Conservation (phyloP, 1,140 invertebrate species). For the Leucophenga varia region DNA sequence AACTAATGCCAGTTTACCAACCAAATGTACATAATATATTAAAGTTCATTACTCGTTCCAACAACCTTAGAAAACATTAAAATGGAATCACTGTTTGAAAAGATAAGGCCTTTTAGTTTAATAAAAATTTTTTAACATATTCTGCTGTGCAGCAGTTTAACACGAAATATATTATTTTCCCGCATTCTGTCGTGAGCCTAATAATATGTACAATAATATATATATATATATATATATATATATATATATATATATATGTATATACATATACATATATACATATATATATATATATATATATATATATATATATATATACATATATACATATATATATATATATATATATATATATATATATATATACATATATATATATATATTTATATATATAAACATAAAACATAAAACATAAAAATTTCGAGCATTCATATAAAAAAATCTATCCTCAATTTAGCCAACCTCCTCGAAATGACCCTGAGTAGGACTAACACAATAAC, state of each 20-base stretch:
- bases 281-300: not conserved
- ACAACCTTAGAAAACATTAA: no score
- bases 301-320: not conserved
- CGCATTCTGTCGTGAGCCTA: slow-evolving; percentile 4
- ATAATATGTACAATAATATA: not conserved
- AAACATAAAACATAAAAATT: slow-evolving; percentile 3
- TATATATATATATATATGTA: not conserved
- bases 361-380: not conserved
- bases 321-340: slow-evolving; percentile 2
- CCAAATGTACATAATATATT: no score
- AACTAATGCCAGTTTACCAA: no score
- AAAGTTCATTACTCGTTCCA: no score
- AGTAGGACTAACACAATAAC: no score
- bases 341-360: slow-evolving; percentile 2
- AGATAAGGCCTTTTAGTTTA: no score
- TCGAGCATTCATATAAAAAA: no score
- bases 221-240: slow-evolving; percentile 1
- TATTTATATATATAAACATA: not conserved
- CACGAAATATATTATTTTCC: slow-evolving; percentile 5
- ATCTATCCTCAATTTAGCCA: no score
- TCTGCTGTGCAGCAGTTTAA: slow-evolving; percentile 4
- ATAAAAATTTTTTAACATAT: no score
- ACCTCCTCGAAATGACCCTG: no score
- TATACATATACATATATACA: slow-evolving; percentile 1
- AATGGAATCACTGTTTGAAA: no score